Conservation (phyloP, 2,797 vertebrate species). For the Onychomys leucogaster region DNA sequence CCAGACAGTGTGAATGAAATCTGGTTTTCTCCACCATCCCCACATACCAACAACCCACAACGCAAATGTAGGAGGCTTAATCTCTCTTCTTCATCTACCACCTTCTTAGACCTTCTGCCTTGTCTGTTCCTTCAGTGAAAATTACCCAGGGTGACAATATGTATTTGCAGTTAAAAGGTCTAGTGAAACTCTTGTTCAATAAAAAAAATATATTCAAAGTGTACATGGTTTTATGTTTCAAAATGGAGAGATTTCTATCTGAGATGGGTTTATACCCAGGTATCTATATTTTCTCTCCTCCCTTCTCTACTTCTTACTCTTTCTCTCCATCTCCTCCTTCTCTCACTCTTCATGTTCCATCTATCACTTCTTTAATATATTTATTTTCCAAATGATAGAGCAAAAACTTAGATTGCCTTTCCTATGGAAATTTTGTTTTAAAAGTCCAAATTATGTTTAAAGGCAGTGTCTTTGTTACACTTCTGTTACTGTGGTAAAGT, state of each 20-base stretch:
- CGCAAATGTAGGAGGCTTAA: neutral
- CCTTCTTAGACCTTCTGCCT: neutral
- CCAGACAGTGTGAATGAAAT: constrained; percentile 30
- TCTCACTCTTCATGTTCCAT: rapidly evolving
- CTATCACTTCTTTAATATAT: neutral
- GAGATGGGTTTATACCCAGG: neutral
- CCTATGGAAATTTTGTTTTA: neutral
- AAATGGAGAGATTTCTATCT: neutral
- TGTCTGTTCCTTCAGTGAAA: neutral
- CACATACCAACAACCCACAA: neutral
- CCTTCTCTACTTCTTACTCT: rapidly evolving
- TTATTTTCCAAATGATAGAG: neutral
- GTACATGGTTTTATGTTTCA: neutral
- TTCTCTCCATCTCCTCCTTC: rapidly evolving
- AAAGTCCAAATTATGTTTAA: constrained; percentile 28
- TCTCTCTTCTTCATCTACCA: neutral
- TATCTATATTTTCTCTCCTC: neutral
- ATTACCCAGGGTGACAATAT: neutral
- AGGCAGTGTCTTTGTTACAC: neutral
- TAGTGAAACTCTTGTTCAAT: neutral
- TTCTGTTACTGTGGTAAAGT: neutral
- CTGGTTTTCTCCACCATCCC: neutral
- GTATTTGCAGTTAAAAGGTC: constrained; percentile 28
- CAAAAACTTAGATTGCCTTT: neutral
- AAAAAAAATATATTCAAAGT: neutral